Evolutionary conservation across 1,140 invertebrate genomes (phyloP), one percentile per base, ranked within the genome.

Genomic region (Aphis gossypii): DNA sequence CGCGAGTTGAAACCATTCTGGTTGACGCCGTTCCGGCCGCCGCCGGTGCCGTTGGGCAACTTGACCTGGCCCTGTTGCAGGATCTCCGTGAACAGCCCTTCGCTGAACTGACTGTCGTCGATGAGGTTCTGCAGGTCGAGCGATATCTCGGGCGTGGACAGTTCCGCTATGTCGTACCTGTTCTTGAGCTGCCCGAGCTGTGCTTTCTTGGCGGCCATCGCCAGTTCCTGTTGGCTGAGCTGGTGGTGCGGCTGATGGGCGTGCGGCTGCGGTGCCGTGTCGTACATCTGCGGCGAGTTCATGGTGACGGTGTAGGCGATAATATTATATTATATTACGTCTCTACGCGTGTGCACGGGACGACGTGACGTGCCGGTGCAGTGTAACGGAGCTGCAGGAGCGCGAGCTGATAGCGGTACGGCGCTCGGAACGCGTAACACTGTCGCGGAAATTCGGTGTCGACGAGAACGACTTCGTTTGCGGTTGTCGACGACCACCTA

Each of bases 121-220:
- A 98, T 98, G 94, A 99, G 96, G 95, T 98, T 97, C 94, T 98
- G 97, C 93, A 99, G 96, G 94, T 99, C 98, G 94, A 99, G 95
- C 56, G 97, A 98, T 95, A 99, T 98, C 95, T 98, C 98, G 86
- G 98, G 97, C 35, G 97, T 97, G 95, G 98, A 98, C 94, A 99
- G 96, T 95, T 98, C 98, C 94, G 97, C 97, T 89, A 98, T 96
- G 94, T 98, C 98, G 56, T 94, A 94, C 93, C 95, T 94, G n/a
- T 94, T 94, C 88, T 95, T 95, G 82, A 94, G 84, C 35, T 93
- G 94, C 60, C 94, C 91, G 35, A 94, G 93, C 68, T 94, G 94
- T 83, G 94, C 93, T 76, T 94, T 94, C 25, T 94, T 94, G 3
- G 60, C 89, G 41, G 93, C 94, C 94, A 94, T 94, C 46, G 76